phyloP scores from a whole-genome alignment of 2,797 vertebrate species.

The Phrynocephalus forsythii region DNA sequence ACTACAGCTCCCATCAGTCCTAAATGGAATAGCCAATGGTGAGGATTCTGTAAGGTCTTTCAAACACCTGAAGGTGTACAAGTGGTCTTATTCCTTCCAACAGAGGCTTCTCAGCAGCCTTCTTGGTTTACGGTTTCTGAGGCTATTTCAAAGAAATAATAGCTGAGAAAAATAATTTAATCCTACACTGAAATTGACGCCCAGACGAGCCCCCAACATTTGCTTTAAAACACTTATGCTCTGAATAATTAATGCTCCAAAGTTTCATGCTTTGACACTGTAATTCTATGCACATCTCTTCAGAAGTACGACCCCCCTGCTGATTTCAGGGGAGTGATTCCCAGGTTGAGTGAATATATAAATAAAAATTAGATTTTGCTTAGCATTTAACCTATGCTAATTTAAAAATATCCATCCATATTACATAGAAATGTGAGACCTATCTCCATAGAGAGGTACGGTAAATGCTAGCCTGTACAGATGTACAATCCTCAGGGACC shows the following conservation, averaged over 20 bases:
- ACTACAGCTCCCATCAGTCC: background rate
- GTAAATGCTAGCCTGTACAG: too few species aligned
- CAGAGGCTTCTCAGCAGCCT: background rate
- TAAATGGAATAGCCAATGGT: background rate
- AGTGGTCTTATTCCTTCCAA: background rate
- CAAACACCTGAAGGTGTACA: background rate
- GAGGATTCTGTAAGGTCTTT: background rate
- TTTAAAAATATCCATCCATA: too few species aligned
- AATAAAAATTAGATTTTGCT: too few species aligned
- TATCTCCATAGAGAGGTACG: too few species aligned
- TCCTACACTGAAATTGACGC: background rate
- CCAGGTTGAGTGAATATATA: too few species aligned
- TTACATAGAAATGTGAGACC: too few species aligned
- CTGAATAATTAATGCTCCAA: background rate
- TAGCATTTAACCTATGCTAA: too few species aligned
- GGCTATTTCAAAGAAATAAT: background rate
- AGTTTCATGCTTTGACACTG: background rate
- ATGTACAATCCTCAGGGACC: too few species aligned
- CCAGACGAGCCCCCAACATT: background rate
- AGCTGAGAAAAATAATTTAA: background rate
- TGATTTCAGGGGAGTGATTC: too few species aligned
- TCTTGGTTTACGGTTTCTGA: background rate
- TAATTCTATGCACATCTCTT: background rate
- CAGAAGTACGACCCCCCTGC: background rate
- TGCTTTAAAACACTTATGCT: background rate